phyloP scores from a whole-genome alignment of 2,113 vertebrate species.

The Peromyscus polionotus region DNA sequence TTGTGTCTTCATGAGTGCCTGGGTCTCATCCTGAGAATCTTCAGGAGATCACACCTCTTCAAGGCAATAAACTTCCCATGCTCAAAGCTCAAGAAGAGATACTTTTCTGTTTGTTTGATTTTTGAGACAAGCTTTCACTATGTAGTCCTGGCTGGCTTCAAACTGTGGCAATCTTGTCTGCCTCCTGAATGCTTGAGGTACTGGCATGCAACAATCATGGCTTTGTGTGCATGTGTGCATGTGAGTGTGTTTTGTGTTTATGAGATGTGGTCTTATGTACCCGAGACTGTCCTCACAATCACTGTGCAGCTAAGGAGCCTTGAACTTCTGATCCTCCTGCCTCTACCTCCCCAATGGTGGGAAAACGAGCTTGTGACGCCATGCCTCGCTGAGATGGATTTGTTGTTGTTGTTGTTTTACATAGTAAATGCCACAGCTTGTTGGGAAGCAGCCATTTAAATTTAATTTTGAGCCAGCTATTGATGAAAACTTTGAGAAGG shows the following conservation, averaged over 20 bases:
- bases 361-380: neutral
- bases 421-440: slow-evolving; percentile 33
- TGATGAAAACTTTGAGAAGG: slow-evolving; percentile 67
- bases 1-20: neutral
- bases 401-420: neutral
- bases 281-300: neutral
- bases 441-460: slow-evolving; percentile 48
- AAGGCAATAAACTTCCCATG: neutral
- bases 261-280: neutral
- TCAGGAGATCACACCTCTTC: neutral
- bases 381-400: neutral
- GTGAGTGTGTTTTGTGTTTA: neutral
- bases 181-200: neutral
- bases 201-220: neutral
- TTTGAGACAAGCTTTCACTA: neutral
- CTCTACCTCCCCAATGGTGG: neutral
- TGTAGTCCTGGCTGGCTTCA: neutral
- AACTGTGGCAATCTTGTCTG: neutral
- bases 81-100: slow-evolving; percentile 10
- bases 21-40: neutral
- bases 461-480: slow-evolving; percentile 13
- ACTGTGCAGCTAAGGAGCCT: neutral
- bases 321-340: neutral
- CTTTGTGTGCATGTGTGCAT: neutral
- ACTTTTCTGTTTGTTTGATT: neutral